A percentile compares a stretch with the other conserved stretches of the same genome.
phyloP scores from a whole-genome alignment of 2,797 vertebrate species.

The Sebastes paucispinis region DNA sequence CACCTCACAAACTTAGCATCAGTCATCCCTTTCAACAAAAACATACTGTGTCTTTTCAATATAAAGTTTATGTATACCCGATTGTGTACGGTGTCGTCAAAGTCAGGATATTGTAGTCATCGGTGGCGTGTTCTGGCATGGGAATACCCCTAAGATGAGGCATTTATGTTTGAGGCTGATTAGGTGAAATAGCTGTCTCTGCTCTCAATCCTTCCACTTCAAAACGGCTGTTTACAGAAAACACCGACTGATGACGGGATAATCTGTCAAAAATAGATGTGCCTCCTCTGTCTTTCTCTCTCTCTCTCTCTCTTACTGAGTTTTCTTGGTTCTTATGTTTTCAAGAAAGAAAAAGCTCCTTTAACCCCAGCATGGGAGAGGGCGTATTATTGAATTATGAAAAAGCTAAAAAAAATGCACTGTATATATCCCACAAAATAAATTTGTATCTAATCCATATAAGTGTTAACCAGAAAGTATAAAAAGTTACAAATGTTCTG shows the following conservation, averaged over 20 bases:
- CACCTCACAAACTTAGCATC: not conserved
- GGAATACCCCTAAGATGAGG: conserved; percentile 52
- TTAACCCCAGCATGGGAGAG: not conserved
- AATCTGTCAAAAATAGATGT: conserved; percentile 64
- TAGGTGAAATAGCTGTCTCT: conserved; percentile 66
- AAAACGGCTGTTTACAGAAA: conserved; percentile 76
- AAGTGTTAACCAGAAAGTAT: too few relatives aligned
- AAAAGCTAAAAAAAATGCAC: too few relatives aligned
- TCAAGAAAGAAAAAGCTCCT: not conserved
- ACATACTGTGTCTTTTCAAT: not conserved
- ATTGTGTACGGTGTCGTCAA: conserved; percentile 20
- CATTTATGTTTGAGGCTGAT: conserved; percentile 66
- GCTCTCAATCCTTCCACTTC: conserved; percentile 70
- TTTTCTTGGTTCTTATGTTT: not conserved
- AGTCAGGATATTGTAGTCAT: conserved; percentile 37
- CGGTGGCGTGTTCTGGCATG: conserved; percentile 52
- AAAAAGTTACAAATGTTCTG: fast-evolving
- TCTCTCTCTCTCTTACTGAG: not conserved
- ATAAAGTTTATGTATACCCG: not conserved
- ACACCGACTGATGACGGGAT: conserved; percentile 64
- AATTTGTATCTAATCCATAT: too few relatives aligned
- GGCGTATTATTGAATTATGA: fast-evolving
- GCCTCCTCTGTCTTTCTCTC: conserved; percentile 21
- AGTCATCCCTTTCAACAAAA: conserved; percentile 1
- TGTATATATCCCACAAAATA: too few relatives aligned